Base-by-base conservation (phyloP, 2,888 invertebrate species). In the Netelia inedita region DNA sequence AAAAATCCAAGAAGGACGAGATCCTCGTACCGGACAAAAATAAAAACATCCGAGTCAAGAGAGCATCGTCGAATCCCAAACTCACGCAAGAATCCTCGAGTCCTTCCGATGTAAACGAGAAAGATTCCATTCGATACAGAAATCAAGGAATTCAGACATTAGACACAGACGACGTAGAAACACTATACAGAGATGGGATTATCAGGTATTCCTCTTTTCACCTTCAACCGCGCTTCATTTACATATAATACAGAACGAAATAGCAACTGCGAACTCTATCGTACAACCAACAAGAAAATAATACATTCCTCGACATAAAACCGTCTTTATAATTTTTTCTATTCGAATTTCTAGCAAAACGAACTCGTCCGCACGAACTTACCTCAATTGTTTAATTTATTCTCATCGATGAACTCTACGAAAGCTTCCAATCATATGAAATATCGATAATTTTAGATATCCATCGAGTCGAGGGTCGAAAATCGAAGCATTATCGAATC, bases 91-190 rank as follows among this genome's bases (percentile, higher is more conserved):
- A 88, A 73, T 69, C 79, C 14, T 35, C 53, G 2, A 78, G 35
- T 1, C 11, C 0, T n/a, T 35, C 21, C 1, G 74, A 79, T 19
- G 71, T 35, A 35, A 68, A 69, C 57, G 68, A 68, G 55, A 74
- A 66, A 28, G 71, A 74, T 79, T 81, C 79, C 71, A 46, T 82
- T 1, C 89, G 82, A 53, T 89, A 87, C 59, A 91, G 87, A 79
- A 92, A 84, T 88, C 91, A 91, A 86, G 91, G 91, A 41, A 91
- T 92, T 82, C 94, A 94, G 86, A 94, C 94, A 8, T 82, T 93
- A 74, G 90, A 92, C 73, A 71, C 88, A 1, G 87, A 89, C 21
- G 88, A 92, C 61, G 87, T 92, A 5, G 86, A 90, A 35, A 86
- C 84, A 61, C 74, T 92, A 21, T 92, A 91, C 82, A 87, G 87